Percentiles rank a stretch among this genome's conserved stretches.
phyloP scores from a whole-genome alignment of 2,888 invertebrate species.

The Watsonalla binaria region DNA sequence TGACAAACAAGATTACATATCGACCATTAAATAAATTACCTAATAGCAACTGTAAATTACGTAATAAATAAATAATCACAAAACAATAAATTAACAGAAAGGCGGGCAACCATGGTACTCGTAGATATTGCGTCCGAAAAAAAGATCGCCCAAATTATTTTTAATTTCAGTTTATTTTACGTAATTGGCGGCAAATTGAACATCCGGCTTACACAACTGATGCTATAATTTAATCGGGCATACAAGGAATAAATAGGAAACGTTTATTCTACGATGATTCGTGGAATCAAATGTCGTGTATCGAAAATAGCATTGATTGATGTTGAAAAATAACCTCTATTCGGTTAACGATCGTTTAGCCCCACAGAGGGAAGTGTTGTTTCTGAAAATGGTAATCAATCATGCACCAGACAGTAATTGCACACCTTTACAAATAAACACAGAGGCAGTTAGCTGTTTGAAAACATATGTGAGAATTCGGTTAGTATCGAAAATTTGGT shows the following conservation, averaged over 20 bases:
- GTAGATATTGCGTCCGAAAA: too few species aligned
- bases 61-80: too few species aligned
- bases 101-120: too few species aligned
- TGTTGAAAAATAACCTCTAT: background rate
- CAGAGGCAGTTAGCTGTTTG: background rate
- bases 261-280: background rate
- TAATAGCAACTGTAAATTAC: too few species aligned
- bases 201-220: background rate
- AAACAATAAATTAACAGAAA: too few species aligned
- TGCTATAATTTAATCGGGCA: background rate
- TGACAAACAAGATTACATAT: too few species aligned
- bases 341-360: background rate
- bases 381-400: conserved; percentile 3
- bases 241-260: background rate
- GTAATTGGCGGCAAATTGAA: background rate
- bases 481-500: background rate
- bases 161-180: too few species aligned
- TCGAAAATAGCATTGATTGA: background rate
- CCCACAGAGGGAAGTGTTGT: background rate
- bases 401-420: conserved; percentile 15
- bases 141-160: too few species aligned
- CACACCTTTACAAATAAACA: conserved; percentile 8
- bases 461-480: background rate
- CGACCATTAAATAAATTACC: too few species aligned
- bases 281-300: background rate